These are phyloP conservation scores for Vidua chalybeata DNA, from an alignment of 2,113 vertebrate species.

Conservation along the genomic window DNA sequence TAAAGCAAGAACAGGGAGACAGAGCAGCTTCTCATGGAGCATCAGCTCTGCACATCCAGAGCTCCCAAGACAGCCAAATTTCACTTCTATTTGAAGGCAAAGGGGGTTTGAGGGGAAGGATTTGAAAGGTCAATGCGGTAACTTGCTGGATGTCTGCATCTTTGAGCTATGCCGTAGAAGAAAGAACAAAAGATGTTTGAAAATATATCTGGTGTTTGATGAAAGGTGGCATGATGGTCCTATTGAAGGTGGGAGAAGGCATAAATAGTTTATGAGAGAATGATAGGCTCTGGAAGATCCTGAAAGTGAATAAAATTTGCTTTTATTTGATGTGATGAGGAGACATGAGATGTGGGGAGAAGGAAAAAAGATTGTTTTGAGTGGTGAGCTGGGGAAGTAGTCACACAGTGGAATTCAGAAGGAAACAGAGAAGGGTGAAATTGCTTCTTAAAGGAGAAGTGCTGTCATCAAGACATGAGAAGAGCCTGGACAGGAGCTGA, in stretches of 20 bases:
- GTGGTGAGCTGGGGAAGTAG: background rate
- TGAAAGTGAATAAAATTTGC: conserved; percentile 27
- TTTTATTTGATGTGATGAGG: conserved; percentile 27
- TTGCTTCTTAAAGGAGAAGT: background rate
- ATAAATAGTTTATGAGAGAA: conserved; percentile 43
- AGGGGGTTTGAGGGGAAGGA: background rate
- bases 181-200: conserved; percentile 37
- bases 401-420: background rate
- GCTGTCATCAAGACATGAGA: background rate
- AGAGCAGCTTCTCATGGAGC: background rate
- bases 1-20: background rate
- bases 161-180: background rate
- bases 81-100: background rate
- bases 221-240: background rate
- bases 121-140: background rate
- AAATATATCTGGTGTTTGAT: conserved; percentile 14
- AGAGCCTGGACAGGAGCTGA: background rate
- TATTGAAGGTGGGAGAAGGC: background rate
- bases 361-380: background rate
- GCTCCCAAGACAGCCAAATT: background rate
- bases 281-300: background rate
- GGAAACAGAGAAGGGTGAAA: background rate
- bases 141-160: background rate
- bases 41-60: background rate
- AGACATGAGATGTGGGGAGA: background rate